phyloP scores from a whole-genome alignment of 2,113 vertebrate species.

The Dasypus novemcinctus region DNA sequence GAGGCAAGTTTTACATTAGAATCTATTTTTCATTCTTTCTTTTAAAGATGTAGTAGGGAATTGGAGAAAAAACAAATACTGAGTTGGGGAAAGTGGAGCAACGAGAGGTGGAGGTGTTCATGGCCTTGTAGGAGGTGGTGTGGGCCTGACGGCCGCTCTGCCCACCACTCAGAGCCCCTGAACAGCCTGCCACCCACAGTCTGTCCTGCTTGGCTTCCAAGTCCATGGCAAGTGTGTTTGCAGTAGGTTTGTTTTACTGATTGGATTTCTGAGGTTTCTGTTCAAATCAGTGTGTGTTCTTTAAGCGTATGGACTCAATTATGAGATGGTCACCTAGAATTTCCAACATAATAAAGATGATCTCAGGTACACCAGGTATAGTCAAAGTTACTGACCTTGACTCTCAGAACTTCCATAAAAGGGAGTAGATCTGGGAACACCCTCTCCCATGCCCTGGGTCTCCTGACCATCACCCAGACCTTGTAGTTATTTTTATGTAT shows the following conservation, averaged over 20 bases:
- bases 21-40: neutral
- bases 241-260: neutral
- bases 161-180: no score
- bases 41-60: neutral
- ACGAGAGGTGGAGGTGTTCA: neutral
- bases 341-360: neutral
- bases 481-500: neutral
- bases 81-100: neutral
- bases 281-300: neutral
- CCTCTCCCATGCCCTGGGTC: neutral
- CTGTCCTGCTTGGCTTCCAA: neutral
- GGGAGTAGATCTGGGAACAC: neutral
- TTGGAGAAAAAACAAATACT: neutral
- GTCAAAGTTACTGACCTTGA: neutral
- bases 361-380: neutral
- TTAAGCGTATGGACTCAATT: neutral
- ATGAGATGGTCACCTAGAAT: neutral
- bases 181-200: neutral
- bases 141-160: no score
- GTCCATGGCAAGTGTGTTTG: neutral
- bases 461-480: neutral
- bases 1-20: constrained; percentile 1
- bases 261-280: neutral
- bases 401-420: neutral
- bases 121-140: neutral